Evolutionary conservation across 2,888 invertebrate species (phyloP).

Genomic region (Megastigmus dorsalis): DNA sequence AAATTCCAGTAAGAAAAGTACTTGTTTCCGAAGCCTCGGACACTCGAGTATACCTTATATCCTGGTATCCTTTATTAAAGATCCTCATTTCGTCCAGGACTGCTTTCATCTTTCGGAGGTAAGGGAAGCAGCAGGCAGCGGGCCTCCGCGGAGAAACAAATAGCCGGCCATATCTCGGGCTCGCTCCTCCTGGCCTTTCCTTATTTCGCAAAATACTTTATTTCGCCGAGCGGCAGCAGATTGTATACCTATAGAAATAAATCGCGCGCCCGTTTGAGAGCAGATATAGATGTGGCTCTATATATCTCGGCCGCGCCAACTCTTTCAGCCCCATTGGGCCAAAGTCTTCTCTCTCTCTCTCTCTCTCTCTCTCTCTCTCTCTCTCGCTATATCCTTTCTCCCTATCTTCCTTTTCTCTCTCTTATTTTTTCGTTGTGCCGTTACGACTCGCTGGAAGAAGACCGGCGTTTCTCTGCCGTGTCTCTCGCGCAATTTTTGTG

Average conservation of each 20-base stretch:
- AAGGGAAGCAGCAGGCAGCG: too few relatives aligned
- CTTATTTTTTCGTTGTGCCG: too few relatives aligned
- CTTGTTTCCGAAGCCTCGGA: too few relatives aligned
- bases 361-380: neutral
- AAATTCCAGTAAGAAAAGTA: too few relatives aligned
- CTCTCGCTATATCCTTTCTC: too few relatives aligned
- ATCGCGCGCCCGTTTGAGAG: constrained; percentile 67
- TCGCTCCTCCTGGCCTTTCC: constrained; percentile 53
- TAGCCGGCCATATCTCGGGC: constrained; percentile 57
- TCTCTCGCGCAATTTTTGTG: too few relatives aligned
- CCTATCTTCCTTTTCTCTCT: too few relatives aligned
- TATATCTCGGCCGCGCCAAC: constrained; percentile 54
- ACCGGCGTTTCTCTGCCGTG: too few relatives aligned
- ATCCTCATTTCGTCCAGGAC: too few relatives aligned
- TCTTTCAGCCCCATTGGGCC: constrained; percentile 18
- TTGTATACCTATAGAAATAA: constrained; percentile 73
- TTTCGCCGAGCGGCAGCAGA: constrained; percentile 64
- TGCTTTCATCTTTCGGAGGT: neutral
- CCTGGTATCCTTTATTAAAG: too few relatives aligned
- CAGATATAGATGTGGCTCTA: constrained; percentile 69
- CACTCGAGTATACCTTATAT: too few relatives aligned
- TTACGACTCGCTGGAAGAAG: too few relatives aligned
- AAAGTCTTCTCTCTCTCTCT: neutral
- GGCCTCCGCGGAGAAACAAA: neutral
- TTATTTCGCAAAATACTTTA: constrained; percentile 68